A percentile compares a stretch with the other conserved stretches of the same genome.
Evolutionary conservation across 2,888 invertebrate genomes (phyloP).

Genomic region (Lasiommata megera): DNA sequence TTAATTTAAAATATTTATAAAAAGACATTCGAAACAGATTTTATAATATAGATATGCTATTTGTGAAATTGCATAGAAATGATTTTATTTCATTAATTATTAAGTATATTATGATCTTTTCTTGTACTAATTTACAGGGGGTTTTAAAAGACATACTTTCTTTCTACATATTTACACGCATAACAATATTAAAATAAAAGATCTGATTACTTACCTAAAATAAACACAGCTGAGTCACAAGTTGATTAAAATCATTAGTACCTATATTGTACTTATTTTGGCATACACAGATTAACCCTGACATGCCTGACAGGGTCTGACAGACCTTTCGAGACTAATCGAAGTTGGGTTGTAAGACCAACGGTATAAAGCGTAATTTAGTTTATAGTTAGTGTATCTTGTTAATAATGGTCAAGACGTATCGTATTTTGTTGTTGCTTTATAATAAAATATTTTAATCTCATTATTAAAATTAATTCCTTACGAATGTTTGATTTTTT

Average conservation of each 20-base stretch:
- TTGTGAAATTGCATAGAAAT: background rate
- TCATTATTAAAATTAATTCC: too few relatives aligned
- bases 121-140: background rate
- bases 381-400: too few relatives aligned
- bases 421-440: too few relatives aligned
- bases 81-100: background rate
- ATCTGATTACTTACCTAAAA: background rate
- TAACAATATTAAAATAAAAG: background rate
- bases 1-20: background rate
- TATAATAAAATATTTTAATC: too few relatives aligned
- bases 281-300: background rate
- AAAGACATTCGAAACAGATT: background rate
- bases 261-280: slow-evolving; percentile 23
- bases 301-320: too few relatives aligned
- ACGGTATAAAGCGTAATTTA: too few relatives aligned
- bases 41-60: background rate
- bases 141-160: slow-evolving; percentile 1
- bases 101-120: background rate
- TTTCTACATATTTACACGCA: background rate
- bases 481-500: too few relatives aligned
- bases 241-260: slow-evolving; percentile 2
- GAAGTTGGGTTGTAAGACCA: too few relatives aligned
- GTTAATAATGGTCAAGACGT: too few relatives aligned
- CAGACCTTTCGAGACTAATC: too few relatives aligned
- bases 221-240: background rate